Base-by-base conservation (phyloP, 2,797 vertebrate species). In the Onychomys leucogaster region DNA sequence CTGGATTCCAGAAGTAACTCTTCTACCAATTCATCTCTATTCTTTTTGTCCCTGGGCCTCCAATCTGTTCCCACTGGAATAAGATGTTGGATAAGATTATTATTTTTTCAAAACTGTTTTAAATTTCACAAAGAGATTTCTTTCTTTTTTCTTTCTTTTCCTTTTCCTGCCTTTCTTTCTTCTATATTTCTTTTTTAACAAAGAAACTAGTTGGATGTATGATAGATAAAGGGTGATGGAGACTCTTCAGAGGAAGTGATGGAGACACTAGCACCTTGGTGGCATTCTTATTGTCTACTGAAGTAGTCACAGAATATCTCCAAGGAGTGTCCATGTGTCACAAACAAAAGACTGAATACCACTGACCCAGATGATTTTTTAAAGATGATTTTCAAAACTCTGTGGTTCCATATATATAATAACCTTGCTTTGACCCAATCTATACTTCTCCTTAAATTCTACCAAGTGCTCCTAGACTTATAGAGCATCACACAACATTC, bases 51-150 rank as follows among this genome's bases (percentile, higher is more conserved):
- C 55, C 46, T 73, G 65, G 55, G 19, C 27, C 14, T 84, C 61
- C 52, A 88, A 32, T 59, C 61, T 93, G 23, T 65, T 43, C 13
- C 73, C 25, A 43, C 34, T 80, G 59, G 16, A 83, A 61, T 34
- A 34, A 67, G n/a, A 92, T 27, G 9, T 6, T 90, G 29, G 37
- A 4, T 19, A 78, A 84, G 17, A 14, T 81, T 21, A 76, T 7
- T 77, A 37, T 16, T 90, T 96, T 59, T 96, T 61, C 46, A 82
- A 89, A 96, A 69, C 11, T 46, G 10, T 63, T 91, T 87, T 78
- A 94, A 94, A 37, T 91, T 93, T 91, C 82, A 78, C 37, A 65
- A 34, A 88, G 25, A 59, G 37, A 82, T 13, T 85, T n/a, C 17
- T 69, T n/a, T 21, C 34, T n/a, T n/a, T 19, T 16, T 23, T 8